Base-by-base conservation (phyloP, 2,113 vertebrate genomes). In the Trochalopteron elliotii region DNA sequence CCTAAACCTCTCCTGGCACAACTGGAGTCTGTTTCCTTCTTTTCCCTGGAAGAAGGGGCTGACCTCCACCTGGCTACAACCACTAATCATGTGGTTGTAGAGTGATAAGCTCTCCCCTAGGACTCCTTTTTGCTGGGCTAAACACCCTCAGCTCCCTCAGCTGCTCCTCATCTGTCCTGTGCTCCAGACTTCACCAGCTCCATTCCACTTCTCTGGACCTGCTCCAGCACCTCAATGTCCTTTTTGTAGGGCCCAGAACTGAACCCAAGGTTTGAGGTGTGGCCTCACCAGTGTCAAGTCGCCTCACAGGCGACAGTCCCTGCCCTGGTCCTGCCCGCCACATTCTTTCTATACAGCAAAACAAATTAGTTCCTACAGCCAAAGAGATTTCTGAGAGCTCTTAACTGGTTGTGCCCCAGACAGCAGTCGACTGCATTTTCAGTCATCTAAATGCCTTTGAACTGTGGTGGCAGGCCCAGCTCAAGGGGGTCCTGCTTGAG, bases 251-350 rank as follows among this genome's bases (percentile, higher is more conserved):
- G 7, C 17, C 37, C 67, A 57, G 15, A 50, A 35, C 20, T 31
- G 53, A 89, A n/a, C 24, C 2, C 37, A 15, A 18, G 5, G 37
- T 42, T 39, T 0, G 0, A 45, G 25, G 25, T 28, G 25, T 0
- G 0, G 14, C 19, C 33, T 52, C 49, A 70, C 18, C 61, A 47
- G 33, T 59, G 70, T 6, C 0, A 0, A 57, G 13, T 13, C n/a
- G n/a, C n/a, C n/a, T n/a, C n/a, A 14, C 40, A 49, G 20, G 33
- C 9, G 2, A 53, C 1, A 3, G 7, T 59, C 42, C 2, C 42
- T 64, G 40, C 31, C 23, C 6, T 44, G 12, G 19, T 76, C 22
- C 45, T 85, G 19, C 39, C 59, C 57, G 13, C 7, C 63, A 30
- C 35, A 6, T 3, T 47, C 5, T 53, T 55, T 52, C n/a, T 60